Conservation (phyloP, 2,888 invertebrate genomes). For the Agrochola circellaris region DNA sequence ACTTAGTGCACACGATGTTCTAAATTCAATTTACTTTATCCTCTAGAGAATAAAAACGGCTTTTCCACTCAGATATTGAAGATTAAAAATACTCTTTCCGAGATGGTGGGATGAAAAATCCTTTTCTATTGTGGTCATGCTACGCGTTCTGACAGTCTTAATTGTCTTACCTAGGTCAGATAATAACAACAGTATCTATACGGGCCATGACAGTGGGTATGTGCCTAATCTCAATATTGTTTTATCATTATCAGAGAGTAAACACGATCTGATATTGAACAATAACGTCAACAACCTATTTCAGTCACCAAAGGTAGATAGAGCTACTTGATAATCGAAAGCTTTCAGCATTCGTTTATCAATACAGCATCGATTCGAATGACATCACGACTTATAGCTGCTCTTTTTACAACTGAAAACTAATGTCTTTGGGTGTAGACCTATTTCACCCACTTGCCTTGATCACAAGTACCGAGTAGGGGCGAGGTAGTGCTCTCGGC, state of each 20-base stretch:
- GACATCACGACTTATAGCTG: not conserved
- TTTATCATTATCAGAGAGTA: conserved; percentile 31
- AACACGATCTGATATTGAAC: conserved; percentile 29
- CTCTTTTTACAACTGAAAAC: not conserved
- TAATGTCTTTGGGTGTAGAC: not conserved
- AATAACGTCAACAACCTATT: conserved; percentile 39
- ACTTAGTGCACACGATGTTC: too few relatives aligned
- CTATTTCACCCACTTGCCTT: not conserved
- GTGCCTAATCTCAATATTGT: conserved; percentile 31
- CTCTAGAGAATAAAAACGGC: too few relatives aligned
- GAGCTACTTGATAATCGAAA: conserved; percentile 5
- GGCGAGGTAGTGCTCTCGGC: too few relatives aligned
- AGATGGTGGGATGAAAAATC: too few relatives aligned
- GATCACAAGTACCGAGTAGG: too few relatives aligned
- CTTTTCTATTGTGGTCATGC: too few relatives aligned
- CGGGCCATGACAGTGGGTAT: not conserved
- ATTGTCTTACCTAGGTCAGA: not conserved
- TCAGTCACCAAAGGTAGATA: not conserved
- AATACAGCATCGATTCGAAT: not conserved
- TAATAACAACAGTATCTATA: not conserved
- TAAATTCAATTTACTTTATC: too few relatives aligned
- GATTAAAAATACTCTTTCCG: too few relatives aligned
- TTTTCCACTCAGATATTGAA: too few relatives aligned
- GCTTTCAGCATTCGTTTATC: conserved; percentile 20
- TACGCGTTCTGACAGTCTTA: not conserved